A percentile compares a stretch with the other conserved stretches of the same genome.
Evolutionary conservation across 2,888 invertebrate genomes (phyloP).

Genomic region (Hypomecis atomaria): DNA sequence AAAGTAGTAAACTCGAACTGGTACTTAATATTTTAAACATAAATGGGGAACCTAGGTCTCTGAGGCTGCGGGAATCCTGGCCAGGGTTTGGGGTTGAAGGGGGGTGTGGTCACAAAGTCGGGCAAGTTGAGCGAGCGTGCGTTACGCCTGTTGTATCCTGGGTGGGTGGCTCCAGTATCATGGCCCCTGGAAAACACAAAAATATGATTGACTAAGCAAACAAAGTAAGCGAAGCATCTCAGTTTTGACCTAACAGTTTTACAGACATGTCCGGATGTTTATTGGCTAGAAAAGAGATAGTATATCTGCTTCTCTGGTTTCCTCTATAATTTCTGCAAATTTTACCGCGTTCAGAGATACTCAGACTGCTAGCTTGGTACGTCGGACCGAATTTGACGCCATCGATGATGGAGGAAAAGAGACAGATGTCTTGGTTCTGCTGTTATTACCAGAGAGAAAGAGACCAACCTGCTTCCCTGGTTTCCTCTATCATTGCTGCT

Average conservation of each 20-base stretch:
- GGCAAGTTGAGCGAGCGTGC: slow-evolving; percentile 24
- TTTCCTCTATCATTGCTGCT: slow-evolving; percentile 20
- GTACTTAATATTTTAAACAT: slow-evolving; percentile 1
- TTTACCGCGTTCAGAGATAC: slow-evolving; percentile 21
- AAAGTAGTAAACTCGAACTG: not conserved
- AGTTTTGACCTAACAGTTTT: too few species aligned
- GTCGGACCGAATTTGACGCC: slow-evolving; percentile 30
- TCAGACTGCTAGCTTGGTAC: not conserved
- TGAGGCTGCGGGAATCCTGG: slow-evolving; percentile 16
- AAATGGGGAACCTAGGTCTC: slow-evolving; percentile 21
- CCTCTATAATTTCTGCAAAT: too few species aligned
- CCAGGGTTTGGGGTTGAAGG: slow-evolving; percentile 33
- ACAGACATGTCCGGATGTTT: not conserved
- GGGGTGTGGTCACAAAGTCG: slow-evolving; percentile 27
- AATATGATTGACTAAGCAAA: too few species aligned
- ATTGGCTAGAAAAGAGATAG: too few species aligned
- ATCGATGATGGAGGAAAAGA: slow-evolving; percentile 29
- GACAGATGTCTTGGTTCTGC: too few species aligned
- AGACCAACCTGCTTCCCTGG: too few species aligned
- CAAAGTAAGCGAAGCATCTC: not conserved
- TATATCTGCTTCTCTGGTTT: too few species aligned
- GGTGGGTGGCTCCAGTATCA: slow-evolving; percentile 36
- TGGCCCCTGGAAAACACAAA: slow-evolving; percentile 18
- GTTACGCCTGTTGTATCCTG: slow-evolving; percentile 39
- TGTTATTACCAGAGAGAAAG: too few species aligned